Conservation (phyloP, 1,140 invertebrate genomes). For the Pantala flavescens region DNA sequence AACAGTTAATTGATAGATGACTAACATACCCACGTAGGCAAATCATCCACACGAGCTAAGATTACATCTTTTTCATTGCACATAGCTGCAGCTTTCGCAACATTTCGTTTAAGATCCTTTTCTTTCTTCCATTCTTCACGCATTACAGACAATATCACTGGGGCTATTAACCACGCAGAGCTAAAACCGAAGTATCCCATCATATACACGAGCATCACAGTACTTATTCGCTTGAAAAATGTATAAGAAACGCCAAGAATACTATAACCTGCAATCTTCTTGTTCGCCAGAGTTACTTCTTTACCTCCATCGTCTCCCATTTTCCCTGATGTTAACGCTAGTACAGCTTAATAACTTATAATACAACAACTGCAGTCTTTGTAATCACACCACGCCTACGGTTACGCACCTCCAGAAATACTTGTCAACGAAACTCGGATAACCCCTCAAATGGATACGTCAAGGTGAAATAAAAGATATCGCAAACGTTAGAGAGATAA, state of each 20-base stretch:
- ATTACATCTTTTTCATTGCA: constrained; percentile 79
- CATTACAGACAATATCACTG: constrained; percentile 65
- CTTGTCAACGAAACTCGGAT: background rate
- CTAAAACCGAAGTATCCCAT: constrained; percentile 76
- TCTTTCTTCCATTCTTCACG: constrained; percentile 67
- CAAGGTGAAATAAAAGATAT: too few species aligned
- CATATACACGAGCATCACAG: constrained; percentile 43
- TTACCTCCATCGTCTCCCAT: background rate
- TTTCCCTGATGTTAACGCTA: background rate
- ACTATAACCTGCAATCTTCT: background rate
- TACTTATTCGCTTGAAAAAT: background rate
- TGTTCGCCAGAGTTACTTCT: background rate
- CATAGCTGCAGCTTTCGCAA: constrained; percentile 67
- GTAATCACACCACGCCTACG: background rate
- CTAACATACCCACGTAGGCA: constrained; percentile 77
- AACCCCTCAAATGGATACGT: too few species aligned
- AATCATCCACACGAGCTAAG: constrained; percentile 69
- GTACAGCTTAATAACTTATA: background rate
- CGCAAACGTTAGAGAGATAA: too few species aligned
- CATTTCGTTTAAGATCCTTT: constrained; percentile 59
- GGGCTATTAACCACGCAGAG: constrained; percentile 77
- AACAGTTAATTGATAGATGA: background rate
- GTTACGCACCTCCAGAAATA: constrained; percentile 8
- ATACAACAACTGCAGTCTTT: background rate
- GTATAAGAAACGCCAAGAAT: constrained; percentile 1